Evolutionary conservation across 2,888 invertebrate genomes (phyloP).

Genomic region (Chrysolina oricalcia): DNA sequence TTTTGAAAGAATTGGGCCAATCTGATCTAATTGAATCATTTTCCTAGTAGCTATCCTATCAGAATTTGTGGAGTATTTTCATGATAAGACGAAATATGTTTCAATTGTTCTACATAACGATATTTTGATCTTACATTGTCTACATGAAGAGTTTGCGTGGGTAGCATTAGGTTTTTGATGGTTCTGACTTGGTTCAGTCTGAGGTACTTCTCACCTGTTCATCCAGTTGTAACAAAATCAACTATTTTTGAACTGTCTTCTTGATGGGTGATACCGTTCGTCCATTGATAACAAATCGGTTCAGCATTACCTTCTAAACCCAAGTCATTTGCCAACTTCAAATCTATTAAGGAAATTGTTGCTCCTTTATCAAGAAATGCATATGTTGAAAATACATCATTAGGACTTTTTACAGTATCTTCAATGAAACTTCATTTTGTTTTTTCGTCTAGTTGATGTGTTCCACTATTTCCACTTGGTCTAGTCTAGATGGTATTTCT

Average conservation of each 20-base stretch:
- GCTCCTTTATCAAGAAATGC: slow-evolving; percentile 1
- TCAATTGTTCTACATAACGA: background rate
- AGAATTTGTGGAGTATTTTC: background rate
- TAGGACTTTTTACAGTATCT: no score
- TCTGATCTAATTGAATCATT: slow-evolving; percentile 6
- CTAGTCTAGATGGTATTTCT: no score
- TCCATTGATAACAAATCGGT: slow-evolving; percentile 7
- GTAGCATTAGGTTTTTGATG: background rate
- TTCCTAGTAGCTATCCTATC: background rate
- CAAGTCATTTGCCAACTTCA: background rate
- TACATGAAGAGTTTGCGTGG: background rate
- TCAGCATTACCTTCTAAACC: background rate
- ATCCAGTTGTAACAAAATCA: background rate
- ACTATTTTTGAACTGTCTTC: background rate
- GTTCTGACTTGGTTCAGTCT: background rate
- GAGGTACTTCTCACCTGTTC: background rate
- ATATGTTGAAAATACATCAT: background rate
- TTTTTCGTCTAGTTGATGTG: no score
- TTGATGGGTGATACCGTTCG: slow-evolving; percentile 12
- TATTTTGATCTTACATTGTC: no score
- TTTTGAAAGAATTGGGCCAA: slow-evolving; percentile 4
- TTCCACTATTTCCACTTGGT: no score
- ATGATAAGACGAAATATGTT: no score
- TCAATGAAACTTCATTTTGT: no score
- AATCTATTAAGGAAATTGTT: slow-evolving; percentile 9